Conservation (phyloP, 2,113 vertebrate genomes). For the Albula goreensis region DNA sequence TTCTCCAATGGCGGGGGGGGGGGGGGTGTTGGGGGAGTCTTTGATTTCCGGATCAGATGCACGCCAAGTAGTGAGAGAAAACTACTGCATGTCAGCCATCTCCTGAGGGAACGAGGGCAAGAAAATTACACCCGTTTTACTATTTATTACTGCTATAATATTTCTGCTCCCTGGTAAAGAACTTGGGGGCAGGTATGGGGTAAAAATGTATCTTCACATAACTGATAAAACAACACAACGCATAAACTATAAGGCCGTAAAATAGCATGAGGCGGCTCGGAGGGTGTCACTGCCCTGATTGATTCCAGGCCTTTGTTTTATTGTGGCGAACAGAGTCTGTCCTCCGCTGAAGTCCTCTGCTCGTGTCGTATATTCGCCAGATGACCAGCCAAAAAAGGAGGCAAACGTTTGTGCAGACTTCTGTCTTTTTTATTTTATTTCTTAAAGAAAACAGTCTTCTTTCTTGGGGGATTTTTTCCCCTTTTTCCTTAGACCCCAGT, state of each 20-base stretch:
- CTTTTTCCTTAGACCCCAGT: background rate
- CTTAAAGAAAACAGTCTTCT: background rate
- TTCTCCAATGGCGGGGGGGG: conserved; percentile 14
- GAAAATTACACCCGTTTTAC: conserved; percentile 35
- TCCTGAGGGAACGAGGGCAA: background rate
- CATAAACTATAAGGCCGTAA: conserved; percentile 62
- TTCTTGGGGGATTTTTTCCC: background rate
- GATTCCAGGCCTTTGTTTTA: conserved; percentile 66
- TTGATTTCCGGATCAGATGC: conserved; percentile 11
- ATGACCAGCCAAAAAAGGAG: conserved; percentile 43
- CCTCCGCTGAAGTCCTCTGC: conserved; percentile 36
- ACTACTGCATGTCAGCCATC: background rate
- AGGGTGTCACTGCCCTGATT: conserved; percentile 60
- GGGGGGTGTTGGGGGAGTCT: conserved; percentile 4
- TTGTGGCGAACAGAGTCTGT: conserved; percentile 35
- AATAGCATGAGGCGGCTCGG: conserved; percentile 44
- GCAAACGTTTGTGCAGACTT: conserved; percentile 21
- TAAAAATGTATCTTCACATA: conserved; percentile 47
- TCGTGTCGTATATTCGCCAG: conserved; percentile 40
- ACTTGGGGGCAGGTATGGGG: conserved; percentile 66
- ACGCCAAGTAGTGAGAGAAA: background rate
- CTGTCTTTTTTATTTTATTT: conserved; percentile 57
- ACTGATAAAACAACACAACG: conserved; percentile 55
- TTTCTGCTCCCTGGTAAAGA: conserved; percentile 65
- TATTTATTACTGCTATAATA: conserved; percentile 66